These are phyloP conservation scores for Exaiptasia diaphana DNA, from an alignment of 64 coral and sea anemone species.

Conservation along the genomic window DNA sequence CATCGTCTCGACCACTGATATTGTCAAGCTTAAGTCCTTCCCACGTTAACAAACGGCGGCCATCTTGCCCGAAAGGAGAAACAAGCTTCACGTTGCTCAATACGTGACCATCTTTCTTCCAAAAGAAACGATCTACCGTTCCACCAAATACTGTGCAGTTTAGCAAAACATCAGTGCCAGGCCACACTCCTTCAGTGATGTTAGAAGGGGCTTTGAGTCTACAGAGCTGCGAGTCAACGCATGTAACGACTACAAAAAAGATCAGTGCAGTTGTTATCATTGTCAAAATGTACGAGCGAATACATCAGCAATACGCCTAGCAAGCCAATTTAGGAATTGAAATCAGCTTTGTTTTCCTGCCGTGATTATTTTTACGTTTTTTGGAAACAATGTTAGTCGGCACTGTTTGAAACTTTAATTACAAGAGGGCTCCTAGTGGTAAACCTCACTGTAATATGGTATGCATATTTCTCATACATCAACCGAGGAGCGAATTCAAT, in stretches of 20 bases:
- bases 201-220: background rate
- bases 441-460: background rate
- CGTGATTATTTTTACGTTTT: too few relatives aligned
- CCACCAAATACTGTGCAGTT: constrained; percentile 4
- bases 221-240: background rate
- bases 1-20: background rate
- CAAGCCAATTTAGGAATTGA: too few relatives aligned
- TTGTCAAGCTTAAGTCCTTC: background rate
- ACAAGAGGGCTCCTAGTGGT: background rate
- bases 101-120: constrained; percentile 13
- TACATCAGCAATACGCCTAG: too few relatives aligned
- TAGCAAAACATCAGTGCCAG: background rate
- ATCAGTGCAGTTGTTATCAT: background rate
- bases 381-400: too few relatives aligned
- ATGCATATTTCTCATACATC: too few relatives aligned
- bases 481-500: too few relatives aligned
- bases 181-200: background rate
- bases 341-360: too few relatives aligned
- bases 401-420: background rate
- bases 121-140: background rate
- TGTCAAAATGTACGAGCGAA: too few relatives aligned
- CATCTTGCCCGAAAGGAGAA: background rate
- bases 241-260: background rate
- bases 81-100: background rate
- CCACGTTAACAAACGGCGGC: background rate